Base-by-base conservation (phyloP, 2,888 invertebrate species). In the Aphelenchoides bicaudatus region DNA sequence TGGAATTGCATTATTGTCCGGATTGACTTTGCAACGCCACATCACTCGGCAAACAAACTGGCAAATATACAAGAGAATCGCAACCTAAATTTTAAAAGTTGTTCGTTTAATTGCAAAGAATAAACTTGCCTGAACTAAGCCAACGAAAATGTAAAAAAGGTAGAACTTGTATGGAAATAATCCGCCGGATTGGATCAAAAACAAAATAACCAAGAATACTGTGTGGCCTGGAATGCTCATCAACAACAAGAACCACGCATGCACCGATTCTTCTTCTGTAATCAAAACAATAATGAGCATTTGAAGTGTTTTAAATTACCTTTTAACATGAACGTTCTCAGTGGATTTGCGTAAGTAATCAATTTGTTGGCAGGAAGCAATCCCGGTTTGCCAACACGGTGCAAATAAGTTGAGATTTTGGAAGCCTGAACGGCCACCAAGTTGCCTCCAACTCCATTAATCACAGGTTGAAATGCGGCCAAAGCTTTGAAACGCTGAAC, bases 391-490 rank as follows among this genome's bases (percentile, higher is more conserved):
- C 54, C 66, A 25, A 47, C 39, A 19, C 55, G 55, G 57, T 74
- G 72, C 5, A 74, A 59, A 31, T 59, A 60, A 1, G 74, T 73
- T 8, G 67, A 64, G 21, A 73, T 73, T 2, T 70, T 55, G 31
- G 70, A 70, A 3, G 74, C 69, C 39, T 71, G 71, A 10, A 72
- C 71, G 13, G 68, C 71, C 6, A 66, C 67, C 39, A 74, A 55
- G 39, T 75, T 75, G 3, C 75, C 75, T 10, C 75, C 75, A 23
- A 74, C 65, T 3, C 72, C 75, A 48, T 75, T 75, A 28, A 75
- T 65, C 13, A 75, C 62, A 5, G 74, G 73, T 53, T 75, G 75
- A 52, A 74, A 74, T 21, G 71, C 65, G 23, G 73, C 70, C 6
- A 75, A 61, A 13, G 67, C 66, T 5, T 70, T 67, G 59, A 67